Percentiles rank a stretch among this genome's conserved stretches.
These are phyloP conservation scores for Tetraodon nigroviridis DNA, from an alignment of 2,113 vertebrate genomes.

Conservation along the genomic window DNA sequence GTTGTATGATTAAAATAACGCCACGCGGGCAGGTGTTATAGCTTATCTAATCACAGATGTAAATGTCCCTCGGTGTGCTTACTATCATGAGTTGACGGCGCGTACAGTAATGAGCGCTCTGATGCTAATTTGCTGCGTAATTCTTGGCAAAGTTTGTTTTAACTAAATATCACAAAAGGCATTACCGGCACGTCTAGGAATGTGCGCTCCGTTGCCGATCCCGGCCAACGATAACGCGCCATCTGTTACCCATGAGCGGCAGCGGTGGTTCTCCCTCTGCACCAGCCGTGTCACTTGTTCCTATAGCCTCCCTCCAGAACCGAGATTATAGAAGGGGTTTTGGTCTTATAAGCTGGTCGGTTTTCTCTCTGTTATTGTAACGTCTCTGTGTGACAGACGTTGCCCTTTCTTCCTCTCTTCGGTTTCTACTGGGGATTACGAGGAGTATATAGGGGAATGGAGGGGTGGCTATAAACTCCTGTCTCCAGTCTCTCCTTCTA, in stretches of 20 bases:
- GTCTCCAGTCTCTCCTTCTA: slow-evolving; percentile 41
- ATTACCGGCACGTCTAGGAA: slow-evolving; percentile 77
- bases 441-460: slow-evolving; percentile 37
- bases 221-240: slow-evolving; percentile 71
- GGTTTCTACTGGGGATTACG: slow-evolving; percentile 73
- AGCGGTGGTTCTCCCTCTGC: slow-evolving; percentile 50
- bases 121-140: slow-evolving; percentile 55
- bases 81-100: slow-evolving; percentile 10
- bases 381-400: slow-evolving; percentile 55
- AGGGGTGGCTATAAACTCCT: slow-evolving; percentile 45
- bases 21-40: slow-evolving; percentile 29
- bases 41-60: slow-evolving; percentile 38
- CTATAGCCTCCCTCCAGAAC: slow-evolving; percentile 34
- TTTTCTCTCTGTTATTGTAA: slow-evolving; percentile 70
- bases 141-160: slow-evolving; percentile 63
- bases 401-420: slow-evolving; percentile 71
- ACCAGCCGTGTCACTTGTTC: slow-evolving; percentile 48
- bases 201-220: slow-evolving; percentile 65
- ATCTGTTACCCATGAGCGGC: slow-evolving; percentile 72
- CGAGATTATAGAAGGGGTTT: slow-evolving; percentile 57
- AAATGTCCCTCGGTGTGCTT: slow-evolving; percentile 7
- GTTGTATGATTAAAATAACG: slow-evolving; percentile 25
- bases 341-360: slow-evolving; percentile 23
- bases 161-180: slow-evolving; percentile 65
- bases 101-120: slow-evolving; percentile 18